A percentile compares a stretch with the other conserved stretches of the same genome.
Evolutionary conservation across 53 echinoderm and acorn worm species (phyloP).

Genomic region (Paelopatides confundens): DNA sequence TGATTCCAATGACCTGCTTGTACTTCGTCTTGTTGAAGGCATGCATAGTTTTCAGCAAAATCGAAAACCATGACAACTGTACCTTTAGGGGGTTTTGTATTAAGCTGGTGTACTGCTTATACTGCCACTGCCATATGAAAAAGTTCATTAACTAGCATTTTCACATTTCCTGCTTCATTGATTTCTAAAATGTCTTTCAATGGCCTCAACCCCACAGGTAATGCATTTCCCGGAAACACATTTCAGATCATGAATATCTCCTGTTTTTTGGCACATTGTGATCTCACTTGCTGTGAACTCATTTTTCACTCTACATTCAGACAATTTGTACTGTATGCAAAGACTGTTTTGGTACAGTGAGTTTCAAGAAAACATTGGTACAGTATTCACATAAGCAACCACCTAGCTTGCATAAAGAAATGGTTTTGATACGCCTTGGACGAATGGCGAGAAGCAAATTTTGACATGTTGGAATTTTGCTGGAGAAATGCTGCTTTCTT

Average conservation of each 20-base stretch:
- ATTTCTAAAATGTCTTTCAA: no score
- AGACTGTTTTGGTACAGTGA: constrained; percentile 5
- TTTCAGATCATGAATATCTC: no score
- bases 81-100: constrained; percentile 27
- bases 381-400: constrained; percentile 43
- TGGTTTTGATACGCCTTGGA: constrained; percentile 46
- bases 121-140: constrained; percentile 24
- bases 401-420: not conserved
- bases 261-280: constrained; percentile 31
- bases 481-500: constrained; percentile 53
- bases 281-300: constrained; percentile 14
- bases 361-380: not conserved
- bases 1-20: constrained; percentile 59
- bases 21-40: constrained; percentile 53
- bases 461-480: constrained; percentile 29
- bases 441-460: constrained; percentile 51
- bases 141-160: constrained; percentile 20
- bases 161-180: no score
- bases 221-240: constrained; percentile 16
- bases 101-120: constrained; percentile 14
- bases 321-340: constrained; percentile 1
- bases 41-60: constrained; percentile 66
- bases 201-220: no score
- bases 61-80: constrained; percentile 54
- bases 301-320: constrained; percentile 21